phyloP scores from a whole-genome alignment of 2,113 vertebrate genomes.

The Thamnophis sirtalis region DNA sequence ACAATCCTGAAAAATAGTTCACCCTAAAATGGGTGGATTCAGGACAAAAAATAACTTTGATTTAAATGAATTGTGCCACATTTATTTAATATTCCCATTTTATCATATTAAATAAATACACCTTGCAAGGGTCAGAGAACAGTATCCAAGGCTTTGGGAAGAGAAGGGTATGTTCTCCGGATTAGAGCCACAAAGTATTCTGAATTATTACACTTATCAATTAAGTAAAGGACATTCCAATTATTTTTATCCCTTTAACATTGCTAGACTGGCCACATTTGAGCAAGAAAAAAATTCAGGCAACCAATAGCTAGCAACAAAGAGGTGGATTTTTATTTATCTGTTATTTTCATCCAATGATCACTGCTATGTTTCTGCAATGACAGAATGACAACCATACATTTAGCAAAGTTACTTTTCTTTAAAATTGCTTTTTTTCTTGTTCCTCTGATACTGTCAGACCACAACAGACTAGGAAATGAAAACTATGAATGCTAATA shows the following conservation, averaged over 20 bases:
- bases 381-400: not conserved
- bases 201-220: not conserved
- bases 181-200: too few relatives aligned
- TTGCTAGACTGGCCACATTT: not conserved
- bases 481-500: not conserved
- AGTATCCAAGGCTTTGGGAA: too few relatives aligned
- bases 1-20: not conserved
- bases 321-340: not conserved
- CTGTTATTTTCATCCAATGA: not conserved
- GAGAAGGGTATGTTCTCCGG: too few relatives aligned
- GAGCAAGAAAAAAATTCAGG: not conserved
- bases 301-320: not conserved
- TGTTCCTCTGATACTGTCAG: not conserved
- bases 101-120: too few relatives aligned
- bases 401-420: not conserved
- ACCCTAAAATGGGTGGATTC: too few relatives aligned
- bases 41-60: too few relatives aligned
- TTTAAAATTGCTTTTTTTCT: not conserved
- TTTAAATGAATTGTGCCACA: too few relatives aligned
- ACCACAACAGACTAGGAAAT: not conserved
- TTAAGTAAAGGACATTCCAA: not conserved
- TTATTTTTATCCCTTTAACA: not conserved
- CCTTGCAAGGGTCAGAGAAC: too few relatives aligned
- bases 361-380: not conserved
- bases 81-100: too few relatives aligned